Evolutionary conservation across 2,888 invertebrate genomes (phyloP).

Genomic region (Antheraea yamamai): DNA sequence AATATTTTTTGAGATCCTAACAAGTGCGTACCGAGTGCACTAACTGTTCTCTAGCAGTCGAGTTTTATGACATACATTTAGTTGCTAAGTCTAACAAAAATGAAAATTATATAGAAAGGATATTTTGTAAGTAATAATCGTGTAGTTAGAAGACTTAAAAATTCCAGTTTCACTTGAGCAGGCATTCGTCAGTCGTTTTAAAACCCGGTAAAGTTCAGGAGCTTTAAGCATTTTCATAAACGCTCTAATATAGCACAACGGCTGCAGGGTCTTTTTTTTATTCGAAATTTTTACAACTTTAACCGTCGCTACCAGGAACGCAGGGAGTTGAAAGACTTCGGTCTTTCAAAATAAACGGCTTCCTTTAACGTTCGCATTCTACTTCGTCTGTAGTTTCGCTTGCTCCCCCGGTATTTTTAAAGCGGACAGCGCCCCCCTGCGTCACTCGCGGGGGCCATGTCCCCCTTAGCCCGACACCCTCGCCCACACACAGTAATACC

Average conservation of each 20-base stretch:
- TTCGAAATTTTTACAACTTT: slow-evolving; percentile 53
- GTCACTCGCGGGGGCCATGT: slow-evolving; percentile 61
- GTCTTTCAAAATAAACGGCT: slow-evolving; percentile 76
- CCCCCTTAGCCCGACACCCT: slow-evolving; percentile 47
- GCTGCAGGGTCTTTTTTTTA: neutral
- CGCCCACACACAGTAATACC: slow-evolving; percentile 74
- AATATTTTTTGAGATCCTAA: too few species aligned
- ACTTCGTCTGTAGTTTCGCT: slow-evolving; percentile 66
- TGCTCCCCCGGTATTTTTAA: slow-evolving; percentile 77
- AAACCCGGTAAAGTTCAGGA: neutral
- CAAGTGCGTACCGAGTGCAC: too few species aligned
- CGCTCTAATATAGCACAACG: slow-evolving; percentile 7
- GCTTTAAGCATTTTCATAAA: neutral
- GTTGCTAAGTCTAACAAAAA: neutral
- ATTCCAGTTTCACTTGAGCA: slow-evolving; percentile 1
- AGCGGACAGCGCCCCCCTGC: slow-evolving; percentile 69
- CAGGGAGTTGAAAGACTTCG: slow-evolving; percentile 58
- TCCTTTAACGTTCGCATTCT: slow-evolving; percentile 58
- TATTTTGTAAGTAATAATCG: neutral
- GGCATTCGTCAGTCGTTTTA: neutral
- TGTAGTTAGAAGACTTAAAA: neutral
- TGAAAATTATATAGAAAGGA: neutral
- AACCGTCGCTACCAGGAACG: slow-evolving; percentile 55
- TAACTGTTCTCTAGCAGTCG: neutral
- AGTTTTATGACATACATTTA: neutral